Conservation (phyloP, 2,113 vertebrate genomes). For the Himantopus leucocephalus region DNA sequence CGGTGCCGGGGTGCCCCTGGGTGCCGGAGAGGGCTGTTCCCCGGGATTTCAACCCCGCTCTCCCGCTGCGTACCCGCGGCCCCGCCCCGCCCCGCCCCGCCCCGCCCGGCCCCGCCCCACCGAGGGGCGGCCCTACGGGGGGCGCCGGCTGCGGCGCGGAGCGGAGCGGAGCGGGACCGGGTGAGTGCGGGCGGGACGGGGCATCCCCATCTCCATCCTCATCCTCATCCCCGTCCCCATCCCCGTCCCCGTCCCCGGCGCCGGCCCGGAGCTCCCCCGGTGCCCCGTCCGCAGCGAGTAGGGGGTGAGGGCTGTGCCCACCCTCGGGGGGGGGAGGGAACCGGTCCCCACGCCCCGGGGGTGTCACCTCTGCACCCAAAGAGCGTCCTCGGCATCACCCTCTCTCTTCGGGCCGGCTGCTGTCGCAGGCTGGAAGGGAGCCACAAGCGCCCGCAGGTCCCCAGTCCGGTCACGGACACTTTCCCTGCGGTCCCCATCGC, state of each 20-base stretch:
- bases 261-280: too few relatives aligned
- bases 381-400: background rate
- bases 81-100: too few relatives aligned
- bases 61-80: background rate
- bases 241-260: too few relatives aligned
- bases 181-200: background rate
- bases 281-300: background rate
- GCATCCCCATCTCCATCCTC: background rate
- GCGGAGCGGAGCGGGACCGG: background rate
- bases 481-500: fast-evolving
- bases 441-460: background rate
- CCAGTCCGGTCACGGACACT: fast-evolving
- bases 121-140: background rate
- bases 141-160: background rate
- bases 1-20: too few relatives aligned
- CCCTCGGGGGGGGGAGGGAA: background rate
- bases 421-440: background rate
- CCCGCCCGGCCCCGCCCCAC: background rate
- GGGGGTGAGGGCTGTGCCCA: background rate
- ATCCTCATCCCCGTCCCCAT: background rate
- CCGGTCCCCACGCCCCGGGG: background rate
- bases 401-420: background rate
- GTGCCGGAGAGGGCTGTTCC: background rate
- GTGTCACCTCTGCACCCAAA: background rate
- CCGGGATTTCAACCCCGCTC: background rate